Evolutionary conservation across 92 coral and sea anemone species (phyloP).

Genomic region (Hydrozoanthus gracilis): DNA sequence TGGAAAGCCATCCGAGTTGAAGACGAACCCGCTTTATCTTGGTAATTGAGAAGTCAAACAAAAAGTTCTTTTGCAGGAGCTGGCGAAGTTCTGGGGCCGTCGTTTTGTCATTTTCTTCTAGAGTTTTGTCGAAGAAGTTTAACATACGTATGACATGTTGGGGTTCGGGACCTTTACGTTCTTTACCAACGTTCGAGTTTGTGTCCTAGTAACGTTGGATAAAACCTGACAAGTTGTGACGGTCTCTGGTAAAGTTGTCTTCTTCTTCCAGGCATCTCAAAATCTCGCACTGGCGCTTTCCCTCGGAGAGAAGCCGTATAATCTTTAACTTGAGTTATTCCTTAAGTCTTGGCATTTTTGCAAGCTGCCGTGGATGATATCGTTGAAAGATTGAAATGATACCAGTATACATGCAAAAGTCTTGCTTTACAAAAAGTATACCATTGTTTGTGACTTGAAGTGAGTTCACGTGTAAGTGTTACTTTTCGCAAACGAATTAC

Average conservation of each 20-base stretch:
- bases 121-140: constrained; percentile 7
- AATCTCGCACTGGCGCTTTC: constrained; percentile 37
- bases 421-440: not conserved
- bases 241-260: constrained; percentile 33
- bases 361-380: not conserved
- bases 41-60: constrained; percentile 27
- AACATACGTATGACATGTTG: constrained; percentile 5
- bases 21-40: constrained; percentile 29
- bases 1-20: constrained; percentile 24
- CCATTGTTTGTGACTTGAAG: not conserved
- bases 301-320: not conserved
- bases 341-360: constrained; percentile 9
- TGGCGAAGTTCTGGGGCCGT: constrained; percentile 9
- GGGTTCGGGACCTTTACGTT: constrained; percentile 10
- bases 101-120: constrained; percentile 5
- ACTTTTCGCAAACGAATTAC: not conserved
- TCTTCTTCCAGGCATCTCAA: constrained; percentile 41
- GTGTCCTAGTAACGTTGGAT: constrained; percentile 38
- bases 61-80: constrained; percentile 25
- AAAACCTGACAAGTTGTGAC: constrained; percentile 33
- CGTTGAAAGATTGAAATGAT: not conserved
- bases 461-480: not conserved
- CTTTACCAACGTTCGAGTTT: constrained; percentile 21
- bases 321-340: constrained; percentile 4
- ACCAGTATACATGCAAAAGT: not conserved